A percentile compares a stretch with the other conserved stretches of the same genome.
Conservation (phyloP, 2,888 invertebrate genomes). For the Rhingia campestris region DNA sequence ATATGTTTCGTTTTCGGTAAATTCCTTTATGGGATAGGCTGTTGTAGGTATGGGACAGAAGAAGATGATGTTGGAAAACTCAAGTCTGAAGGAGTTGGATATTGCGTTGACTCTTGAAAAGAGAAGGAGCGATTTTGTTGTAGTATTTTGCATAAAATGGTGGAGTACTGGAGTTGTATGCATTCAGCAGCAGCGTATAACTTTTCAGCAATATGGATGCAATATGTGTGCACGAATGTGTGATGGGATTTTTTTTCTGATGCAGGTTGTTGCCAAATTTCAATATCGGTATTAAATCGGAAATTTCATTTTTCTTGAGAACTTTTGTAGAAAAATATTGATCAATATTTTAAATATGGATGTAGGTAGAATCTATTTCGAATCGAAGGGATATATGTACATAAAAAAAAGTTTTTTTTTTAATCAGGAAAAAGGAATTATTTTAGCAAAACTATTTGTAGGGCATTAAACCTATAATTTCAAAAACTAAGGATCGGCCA, state of each 20-base stretch:
- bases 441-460: no score
- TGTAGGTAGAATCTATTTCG: no score
- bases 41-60: no score
- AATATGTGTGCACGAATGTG: constrained; percentile 1
- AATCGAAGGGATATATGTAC: no score
- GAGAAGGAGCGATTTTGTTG: background rate
- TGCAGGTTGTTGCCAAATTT: constrained; percentile 37
- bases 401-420: no score
- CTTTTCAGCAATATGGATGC: constrained; percentile 23
- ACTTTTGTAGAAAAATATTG: no score
- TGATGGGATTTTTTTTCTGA: background rate
- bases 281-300: background rate
- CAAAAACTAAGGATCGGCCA: no score
- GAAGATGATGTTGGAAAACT: no score
- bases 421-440: no score
- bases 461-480: no score
- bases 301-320: background rate
- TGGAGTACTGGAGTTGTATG: constrained; percentile 15
- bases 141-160: constrained; percentile 38
- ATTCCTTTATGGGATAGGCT: background rate
- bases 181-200: background rate
- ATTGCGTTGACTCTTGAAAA: background rate
- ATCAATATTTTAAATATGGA: no score
- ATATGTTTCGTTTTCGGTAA: constrained; percentile 27
- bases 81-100: no score